Evolutionary conservation across 2,113 vertebrate genomes (phyloP), one percentile per base, ranked within the genome.

Genomic region (Orcinus orca): DNA sequence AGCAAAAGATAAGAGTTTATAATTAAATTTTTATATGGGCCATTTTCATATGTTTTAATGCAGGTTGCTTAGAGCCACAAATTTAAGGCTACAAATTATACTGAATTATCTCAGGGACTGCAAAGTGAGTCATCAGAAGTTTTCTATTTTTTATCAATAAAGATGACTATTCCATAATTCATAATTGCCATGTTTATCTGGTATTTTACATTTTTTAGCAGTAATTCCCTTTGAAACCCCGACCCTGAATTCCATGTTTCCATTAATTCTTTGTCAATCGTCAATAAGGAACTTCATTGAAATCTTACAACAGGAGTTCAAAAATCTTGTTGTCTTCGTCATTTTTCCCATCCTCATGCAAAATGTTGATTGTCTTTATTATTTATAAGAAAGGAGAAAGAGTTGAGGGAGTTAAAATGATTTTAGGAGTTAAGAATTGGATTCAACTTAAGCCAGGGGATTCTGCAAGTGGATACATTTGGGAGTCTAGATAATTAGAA

Each of bases 401-500:
- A 88, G 21, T 82, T 55, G 65, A 90, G 76, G 50, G 93, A 94
- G 63, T 87, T 97, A 96, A 96, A 96, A 21, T n/a, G 23, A 65
- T 83, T 95, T 89, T 62, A 81, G 84, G 47, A 92, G 60, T 92
- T 97, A 95, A 95, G 70, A 68, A 13, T 85, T 92, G 62, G 81
- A 80, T 93, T 83, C 29, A 84, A 15, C 11, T n/a, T 95, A 97
- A 97, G 62, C 55, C 74, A 93, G 76, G 67, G 83, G 70, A 93
- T 94, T 94, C 84, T 95, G 74, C 84, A 55, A 71, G 60, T 97
- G 67, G 62, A 93, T 91, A 60, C 74, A 85, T 90, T 85, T 93
- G 87, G 88, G 87, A 96, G 5, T 86, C 65, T 90, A 58, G 60
- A 93, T 97, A 98, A 97, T 97, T 97, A 97, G 92, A 98, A 96